Evolutionary conservation across 1,140 invertebrate genomes (phyloP), one percentile per base, ranked within the genome.

Genomic region (Trichomalopsis sarcophagae): DNA sequence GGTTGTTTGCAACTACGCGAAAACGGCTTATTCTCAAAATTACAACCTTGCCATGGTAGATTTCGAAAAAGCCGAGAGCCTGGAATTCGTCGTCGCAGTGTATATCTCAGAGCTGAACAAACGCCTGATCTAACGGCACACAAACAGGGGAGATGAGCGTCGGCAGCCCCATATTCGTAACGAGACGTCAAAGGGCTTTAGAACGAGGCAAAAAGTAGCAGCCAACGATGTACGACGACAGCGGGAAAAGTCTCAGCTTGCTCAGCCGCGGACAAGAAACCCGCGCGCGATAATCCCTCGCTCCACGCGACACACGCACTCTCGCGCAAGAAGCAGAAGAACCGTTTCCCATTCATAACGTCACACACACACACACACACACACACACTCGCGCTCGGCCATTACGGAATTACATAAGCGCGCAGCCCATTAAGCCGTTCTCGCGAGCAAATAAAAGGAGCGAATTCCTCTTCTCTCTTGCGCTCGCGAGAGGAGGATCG

Each of bases 291-390:
- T 76, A 76, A 47, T 44, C 40, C 40, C 40, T 44, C 40, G 33
- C 33, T 36, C 33, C 33, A 36, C 10, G 68, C 68, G 68, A 71
- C 68, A 33, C 68, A 30, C 27, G 68, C 68, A 14, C 17, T 36
- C 40, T 23, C 40, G 33, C 40, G 33, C 36, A 36, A 73, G 17
- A 77, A 40, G 40, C 5, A 71, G 69, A 36, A 76, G 81, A 82
- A 82, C 81, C 71, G 81, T 82, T 82, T 76, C 33, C 81, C 81
- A 82, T 82, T 82, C 81, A 82, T 82, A 82, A 82, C 73, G 81
- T 82, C 81, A 66, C 73, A 55, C 68, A 21, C 75, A 30, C 73
- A 55, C 68, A 21, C 75, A 30, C 74, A 2, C 27, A 27, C 27
- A 27, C 27, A 27, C 27, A 27, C 27, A 27, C 27, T 27, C 27